Evolutionary conservation across 2,113 vertebrate genomes (phyloP).

Genomic region (Trichechus manatus): DNA sequence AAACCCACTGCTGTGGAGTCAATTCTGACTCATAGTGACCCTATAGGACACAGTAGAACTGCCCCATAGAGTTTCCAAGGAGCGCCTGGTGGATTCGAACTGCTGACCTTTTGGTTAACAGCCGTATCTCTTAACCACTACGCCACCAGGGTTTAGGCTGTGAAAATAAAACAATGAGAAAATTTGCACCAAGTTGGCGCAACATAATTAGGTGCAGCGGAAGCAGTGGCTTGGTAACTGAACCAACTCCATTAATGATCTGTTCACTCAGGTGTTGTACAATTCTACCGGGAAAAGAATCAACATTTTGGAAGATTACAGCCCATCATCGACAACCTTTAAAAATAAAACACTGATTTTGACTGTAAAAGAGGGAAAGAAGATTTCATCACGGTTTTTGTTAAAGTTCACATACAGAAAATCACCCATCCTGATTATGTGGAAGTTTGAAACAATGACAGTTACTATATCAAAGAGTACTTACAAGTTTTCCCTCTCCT

Average conservation of each 20-base stretch:
- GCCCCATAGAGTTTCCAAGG: no score
- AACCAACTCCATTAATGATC: constrained; percentile 44
- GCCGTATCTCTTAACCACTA: no score
- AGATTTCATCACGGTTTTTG: background rate
- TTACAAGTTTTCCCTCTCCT: background rate
- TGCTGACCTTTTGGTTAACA: no score
- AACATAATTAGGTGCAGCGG: background rate
- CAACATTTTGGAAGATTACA: background rate
- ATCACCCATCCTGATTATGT: background rate
- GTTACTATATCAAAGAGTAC: background rate
- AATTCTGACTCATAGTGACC: no score
- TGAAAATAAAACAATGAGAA: constrained; percentile 44
- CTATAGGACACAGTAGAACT: no score
- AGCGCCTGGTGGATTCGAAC: no score
- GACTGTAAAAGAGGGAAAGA: background rate
- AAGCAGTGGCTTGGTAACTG: background rate
- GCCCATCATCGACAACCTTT: background rate
- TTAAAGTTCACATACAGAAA: background rate
- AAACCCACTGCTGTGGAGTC: no score
- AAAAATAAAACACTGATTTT: background rate
- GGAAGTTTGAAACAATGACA: constrained; percentile 52
- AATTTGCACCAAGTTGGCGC: background rate
- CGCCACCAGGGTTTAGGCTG: background rate
- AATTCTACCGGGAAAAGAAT: constrained; percentile 1
- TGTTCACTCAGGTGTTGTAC: constrained; percentile 31